Base-by-base conservation (phyloP, 2,888 invertebrate species). In the Noctuana brunneofusca region DNA sequence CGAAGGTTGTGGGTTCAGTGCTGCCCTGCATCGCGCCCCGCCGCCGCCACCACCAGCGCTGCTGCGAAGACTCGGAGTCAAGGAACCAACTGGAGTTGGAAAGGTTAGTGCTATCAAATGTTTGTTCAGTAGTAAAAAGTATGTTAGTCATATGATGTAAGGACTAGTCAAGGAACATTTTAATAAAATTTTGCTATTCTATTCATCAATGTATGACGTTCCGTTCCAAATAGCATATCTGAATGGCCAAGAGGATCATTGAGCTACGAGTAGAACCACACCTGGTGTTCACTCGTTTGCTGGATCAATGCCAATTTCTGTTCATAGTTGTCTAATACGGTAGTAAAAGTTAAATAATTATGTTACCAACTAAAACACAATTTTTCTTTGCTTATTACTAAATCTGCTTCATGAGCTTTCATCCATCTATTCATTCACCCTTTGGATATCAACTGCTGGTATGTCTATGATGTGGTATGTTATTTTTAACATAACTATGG, bases 41-140 rank as follows among this genome's bases (percentile, higher is more conserved):
- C 97, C 96, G 0, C 95, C 96, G 0, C 95, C 96, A 0, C 97
- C 97, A 0, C 96, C 96, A 0, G 95, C 95, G 9, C 90, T 97
- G 58, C 92, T 97, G 18, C 89, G 96, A 59, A 87, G 95, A 69
- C 94, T 96, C 58, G 96, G 96, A 41, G 94, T 96, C 58, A 95
- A 94, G 74, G 96, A 96, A 82, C 93, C 95, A 67, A 96, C 96
- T 9, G 96, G 96, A 5, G 95, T 96, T 69, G 96, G 96, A 68
- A 96, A 97, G 95, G 96, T 96, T 82, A 86, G 92, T 69, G 5
- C 8, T 41, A n/a, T n/a, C n/a, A n/a, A n/a, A n/a, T n/a, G n/a
- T n/a, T n/a, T n/a, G n/a, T n/a, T n/a, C n/a, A n/a, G n/a, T n/a
- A 27, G 3, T 27, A 5, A 8, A 27, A 27, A 27, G 27, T 3